A percentile compares a stretch with the other conserved stretches of the same genome.
phyloP scores from a whole-genome alignment of 2,888 invertebrate genomes.

The Diplolepis rosae region DNA sequence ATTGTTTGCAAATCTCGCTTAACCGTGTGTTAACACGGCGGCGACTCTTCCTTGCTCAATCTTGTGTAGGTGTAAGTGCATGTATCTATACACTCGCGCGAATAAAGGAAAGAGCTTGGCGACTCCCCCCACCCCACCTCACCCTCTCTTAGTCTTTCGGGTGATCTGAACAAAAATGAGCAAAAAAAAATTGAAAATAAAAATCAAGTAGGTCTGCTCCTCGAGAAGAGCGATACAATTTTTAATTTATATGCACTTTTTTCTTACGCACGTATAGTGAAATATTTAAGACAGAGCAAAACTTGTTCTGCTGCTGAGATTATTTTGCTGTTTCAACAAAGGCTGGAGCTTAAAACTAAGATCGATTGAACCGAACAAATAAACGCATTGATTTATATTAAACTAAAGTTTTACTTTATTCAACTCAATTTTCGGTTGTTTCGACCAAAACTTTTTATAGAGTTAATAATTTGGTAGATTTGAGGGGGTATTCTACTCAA shows the following conservation, averaged over 20 bases:
- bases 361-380: no score
- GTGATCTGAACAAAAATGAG: conserved; percentile 6
- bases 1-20: conserved; percentile 72
- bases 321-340: conserved; percentile 24
- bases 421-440: no score
- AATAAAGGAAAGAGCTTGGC: conserved; percentile 28
- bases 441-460: no score
- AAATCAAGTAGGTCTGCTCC: not conserved
- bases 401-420: no score
- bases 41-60: conserved; percentile 22
- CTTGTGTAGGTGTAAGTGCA: conserved; percentile 21
- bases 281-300: not conserved
- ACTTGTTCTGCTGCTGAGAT: conserved; percentile 23
- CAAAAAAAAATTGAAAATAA: conserved; percentile 7
- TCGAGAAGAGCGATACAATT: conserved; percentile 25
- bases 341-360: not conserved
- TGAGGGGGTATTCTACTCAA: no score
- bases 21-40: conserved; percentile 53
- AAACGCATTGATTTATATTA: no score
- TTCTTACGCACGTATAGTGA: conserved; percentile 19
- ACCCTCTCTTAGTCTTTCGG: conserved; percentile 6
- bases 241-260: conserved; percentile 27
- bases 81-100: conserved; percentile 1
- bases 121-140: not conserved
- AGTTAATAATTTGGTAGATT: no score